Conservation (phyloP, 2,113 vertebrate genomes). For the Lucifuga dentata region DNA sequence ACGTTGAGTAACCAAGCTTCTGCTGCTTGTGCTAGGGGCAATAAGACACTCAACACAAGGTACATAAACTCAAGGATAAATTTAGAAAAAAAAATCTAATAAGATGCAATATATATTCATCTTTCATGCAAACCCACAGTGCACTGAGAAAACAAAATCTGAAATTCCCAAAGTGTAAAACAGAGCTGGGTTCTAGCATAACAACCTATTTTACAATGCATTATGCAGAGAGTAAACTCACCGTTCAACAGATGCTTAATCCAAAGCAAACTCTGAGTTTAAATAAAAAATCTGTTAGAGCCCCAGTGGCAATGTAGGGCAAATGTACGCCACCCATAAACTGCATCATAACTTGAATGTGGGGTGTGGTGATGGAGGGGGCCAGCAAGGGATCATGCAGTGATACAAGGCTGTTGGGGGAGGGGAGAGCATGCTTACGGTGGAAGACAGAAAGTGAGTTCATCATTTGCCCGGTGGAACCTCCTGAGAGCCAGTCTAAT, state of each 20-base stretch:
- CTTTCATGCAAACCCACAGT: constrained; percentile 20
- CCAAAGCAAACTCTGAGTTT: constrained; percentile 33
- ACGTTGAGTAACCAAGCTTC: constrained; percentile 66
- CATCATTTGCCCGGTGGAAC: constrained; percentile 61
- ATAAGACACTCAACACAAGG: constrained; percentile 29
- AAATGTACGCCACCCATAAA: constrained; percentile 41
- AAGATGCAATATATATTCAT: constrained; percentile 5
- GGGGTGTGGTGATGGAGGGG: constrained; percentile 70
- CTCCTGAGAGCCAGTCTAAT: constrained; percentile 75
- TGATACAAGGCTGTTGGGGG: constrained; percentile 48
- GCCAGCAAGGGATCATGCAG: constrained; percentile 49
- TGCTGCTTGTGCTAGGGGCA: constrained; percentile 37
- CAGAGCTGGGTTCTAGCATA: constrained; percentile 1
- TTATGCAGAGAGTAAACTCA: constrained; percentile 53
- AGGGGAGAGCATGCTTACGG: constrained; percentile 37
- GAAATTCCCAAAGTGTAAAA: constrained; percentile 10
- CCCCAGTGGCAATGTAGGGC: constrained; percentile 50
- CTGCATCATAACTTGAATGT: constrained; percentile 59
- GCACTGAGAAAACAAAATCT: constrained; percentile 1
- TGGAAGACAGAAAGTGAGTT: constrained; percentile 52
- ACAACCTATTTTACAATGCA: constrained; percentile 7
- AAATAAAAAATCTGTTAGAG: constrained; percentile 37
- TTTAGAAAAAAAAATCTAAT: constrained; percentile 38
- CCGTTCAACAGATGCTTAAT: constrained; percentile 52
- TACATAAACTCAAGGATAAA: constrained; percentile 18